Evolutionary conservation across 2,113 vertebrate species (phyloP).

Genomic region (Cyprinodon brontotheroides): DNA sequence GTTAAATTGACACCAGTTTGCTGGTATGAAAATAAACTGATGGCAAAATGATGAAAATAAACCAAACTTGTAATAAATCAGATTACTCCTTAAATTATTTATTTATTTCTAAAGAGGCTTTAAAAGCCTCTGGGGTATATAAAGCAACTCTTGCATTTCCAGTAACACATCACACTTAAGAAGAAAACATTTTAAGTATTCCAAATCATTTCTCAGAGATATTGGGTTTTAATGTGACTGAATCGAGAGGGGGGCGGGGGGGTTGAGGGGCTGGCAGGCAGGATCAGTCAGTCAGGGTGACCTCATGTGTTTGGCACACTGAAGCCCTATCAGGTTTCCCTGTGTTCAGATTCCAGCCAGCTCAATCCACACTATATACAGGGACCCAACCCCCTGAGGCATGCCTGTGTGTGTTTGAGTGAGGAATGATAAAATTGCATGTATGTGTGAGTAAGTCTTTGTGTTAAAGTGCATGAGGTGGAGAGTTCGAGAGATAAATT

Average conservation of each 20-base stretch:
- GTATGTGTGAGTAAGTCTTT: constrained; percentile 19
- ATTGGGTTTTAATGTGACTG: constrained; percentile 39
- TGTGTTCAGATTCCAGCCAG: constrained; percentile 71
- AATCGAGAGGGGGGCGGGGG: constrained; percentile 29
- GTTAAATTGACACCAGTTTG: not conserved
- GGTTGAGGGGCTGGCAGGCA: constrained; percentile 50
- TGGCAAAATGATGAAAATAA: constrained; percentile 18
- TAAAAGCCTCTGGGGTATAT: constrained; percentile 34
- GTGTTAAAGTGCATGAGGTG: constrained; percentile 42
- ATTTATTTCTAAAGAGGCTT: constrained; percentile 35
- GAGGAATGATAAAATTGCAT: constrained; percentile 30
- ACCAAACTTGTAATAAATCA: constrained; percentile 17
- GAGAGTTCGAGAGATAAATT: constrained; percentile 68
- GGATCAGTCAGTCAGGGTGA: constrained; percentile 77
- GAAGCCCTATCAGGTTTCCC: constrained; percentile 77
- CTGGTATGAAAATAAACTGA: not conserved
- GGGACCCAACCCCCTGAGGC: constrained; percentile 47
- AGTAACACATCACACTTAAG: constrained; percentile 18
- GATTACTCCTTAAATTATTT: constrained; percentile 18
- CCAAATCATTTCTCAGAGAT: constrained; percentile 33
- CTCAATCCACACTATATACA: constrained; percentile 64
- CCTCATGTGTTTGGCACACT: constrained; percentile 78
- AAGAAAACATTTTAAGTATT: constrained; percentile 24
- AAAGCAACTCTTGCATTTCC: constrained; percentile 24
- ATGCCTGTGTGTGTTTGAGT: constrained; percentile 38